Conservation (phyloP, 2,113 vertebrate species). For the Herpetotheres cachinnans region DNA sequence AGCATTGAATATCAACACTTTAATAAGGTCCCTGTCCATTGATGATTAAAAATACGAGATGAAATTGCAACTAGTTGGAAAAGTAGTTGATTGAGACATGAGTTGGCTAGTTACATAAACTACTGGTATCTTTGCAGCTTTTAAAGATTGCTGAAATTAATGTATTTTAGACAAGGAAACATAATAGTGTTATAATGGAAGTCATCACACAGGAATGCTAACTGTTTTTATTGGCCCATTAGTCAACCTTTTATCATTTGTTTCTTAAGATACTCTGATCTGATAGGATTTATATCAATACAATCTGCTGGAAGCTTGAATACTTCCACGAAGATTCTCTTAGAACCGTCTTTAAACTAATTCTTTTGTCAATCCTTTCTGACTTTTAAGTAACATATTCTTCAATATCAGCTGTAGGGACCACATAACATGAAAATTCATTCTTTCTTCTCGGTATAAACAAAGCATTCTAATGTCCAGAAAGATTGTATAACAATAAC, state of each 20-base stretch:
- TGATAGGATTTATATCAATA: neutral
- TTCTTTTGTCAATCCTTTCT: neutral
- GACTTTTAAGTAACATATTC: neutral
- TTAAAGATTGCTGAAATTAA: neutral
- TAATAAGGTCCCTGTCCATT: neutral
- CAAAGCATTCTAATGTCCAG: neutral
- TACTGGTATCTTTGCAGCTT: neutral
- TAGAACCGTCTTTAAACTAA: neutral
- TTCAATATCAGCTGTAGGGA: neutral
- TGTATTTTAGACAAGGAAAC: neutral
- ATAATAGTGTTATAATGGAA: neutral
- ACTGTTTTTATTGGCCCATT: neutral
- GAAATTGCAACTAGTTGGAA: neutral
- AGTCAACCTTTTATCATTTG: neutral
- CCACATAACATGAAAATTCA: neutral
- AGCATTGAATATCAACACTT: neutral
- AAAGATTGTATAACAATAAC: neutral
- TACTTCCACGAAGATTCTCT: neutral
- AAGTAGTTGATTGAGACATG: neutral
- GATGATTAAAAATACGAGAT: neutral
- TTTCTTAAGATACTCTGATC: neutral
- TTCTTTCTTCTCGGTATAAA: neutral
- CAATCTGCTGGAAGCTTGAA: slow-evolving; percentile 4
- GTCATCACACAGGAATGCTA: neutral
- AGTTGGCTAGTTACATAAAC: neutral